These are phyloP conservation scores for Leptinotarsa tumamoca DNA, from an alignment of 2,888 invertebrate species.

Conservation along the genomic window DNA sequence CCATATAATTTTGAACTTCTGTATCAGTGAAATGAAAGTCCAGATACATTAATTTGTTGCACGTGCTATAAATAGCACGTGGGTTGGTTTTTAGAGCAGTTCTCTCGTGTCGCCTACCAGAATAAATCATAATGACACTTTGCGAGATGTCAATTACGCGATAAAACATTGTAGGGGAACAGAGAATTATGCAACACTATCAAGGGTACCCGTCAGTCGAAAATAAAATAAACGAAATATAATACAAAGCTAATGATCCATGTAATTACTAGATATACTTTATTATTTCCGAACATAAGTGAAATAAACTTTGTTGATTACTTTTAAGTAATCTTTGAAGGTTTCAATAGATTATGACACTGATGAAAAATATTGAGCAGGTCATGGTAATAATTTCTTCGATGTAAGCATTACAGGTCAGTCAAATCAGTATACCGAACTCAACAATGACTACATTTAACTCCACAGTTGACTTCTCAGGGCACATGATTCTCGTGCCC, in stretches of 20 bases:
- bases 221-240: neutral
- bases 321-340: neutral
- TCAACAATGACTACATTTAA: no score
- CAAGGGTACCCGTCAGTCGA: neutral
- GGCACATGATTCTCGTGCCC: no score
- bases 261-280: neutral
- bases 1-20: no score
- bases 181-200: neutral
- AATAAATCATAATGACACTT: conserved; percentile 23
- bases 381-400: no score
- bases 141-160: conserved; percentile 17
- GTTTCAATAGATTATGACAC: neutral
- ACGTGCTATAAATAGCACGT: conserved; percentile 28
- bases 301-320: neutral
- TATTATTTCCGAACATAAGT: neutral
- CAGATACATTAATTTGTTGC: neutral
- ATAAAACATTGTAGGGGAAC: neutral
- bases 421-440: no score
- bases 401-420: no score
- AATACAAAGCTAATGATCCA: neutral
- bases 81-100: conserved; percentile 11
- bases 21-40: no score
- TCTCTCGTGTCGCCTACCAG: conserved; percentile 22
- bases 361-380: no score
- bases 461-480: no score